Percentiles rank a stretch among this genome's conserved stretches.
These are phyloP conservation scores for Pica pica DNA, from an alignment of 2,113 vertebrate species.

Conservation along the genomic window DNA sequence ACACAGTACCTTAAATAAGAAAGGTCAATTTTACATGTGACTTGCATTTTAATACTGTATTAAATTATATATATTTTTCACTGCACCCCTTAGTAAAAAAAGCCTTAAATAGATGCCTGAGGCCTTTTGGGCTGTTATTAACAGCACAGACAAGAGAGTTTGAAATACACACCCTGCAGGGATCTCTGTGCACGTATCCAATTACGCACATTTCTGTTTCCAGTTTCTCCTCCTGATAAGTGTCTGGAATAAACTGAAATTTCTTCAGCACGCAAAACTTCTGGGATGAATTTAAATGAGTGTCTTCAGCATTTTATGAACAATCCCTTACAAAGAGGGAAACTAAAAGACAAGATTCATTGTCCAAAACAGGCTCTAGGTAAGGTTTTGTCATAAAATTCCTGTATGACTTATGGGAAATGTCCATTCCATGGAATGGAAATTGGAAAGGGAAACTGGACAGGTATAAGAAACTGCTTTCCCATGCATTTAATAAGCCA, in stretches of 20 bases:
- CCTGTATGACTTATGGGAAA: background rate
- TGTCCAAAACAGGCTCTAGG: background rate
- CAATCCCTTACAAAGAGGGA: background rate
- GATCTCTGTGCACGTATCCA: background rate
- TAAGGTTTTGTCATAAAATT: background rate
- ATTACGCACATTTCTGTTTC: background rate
- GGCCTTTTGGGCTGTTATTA: background rate
- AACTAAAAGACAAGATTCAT: background rate
- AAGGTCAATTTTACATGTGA: background rate
- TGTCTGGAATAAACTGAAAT: conserved; percentile 2
- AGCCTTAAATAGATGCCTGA: conserved; percentile 6
- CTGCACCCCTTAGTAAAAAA: background rate
- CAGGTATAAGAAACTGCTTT: background rate
- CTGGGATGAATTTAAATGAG: background rate
- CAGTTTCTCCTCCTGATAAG: conserved; percentile 9
- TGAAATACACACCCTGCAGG: conserved; percentile 40
- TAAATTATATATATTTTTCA: background rate
- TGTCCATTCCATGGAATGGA: background rate
- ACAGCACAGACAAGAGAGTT: conserved; percentile 1
- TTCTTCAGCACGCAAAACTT: background rate
- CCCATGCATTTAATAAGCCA: background rate
- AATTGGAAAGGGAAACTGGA: background rate
- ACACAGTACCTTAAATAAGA: background rate
- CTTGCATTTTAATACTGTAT: background rate
- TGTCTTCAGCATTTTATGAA: background rate